phyloP scores from a whole-genome alignment of 2,797 vertebrate genomes.

The Nasua narica region DNA sequence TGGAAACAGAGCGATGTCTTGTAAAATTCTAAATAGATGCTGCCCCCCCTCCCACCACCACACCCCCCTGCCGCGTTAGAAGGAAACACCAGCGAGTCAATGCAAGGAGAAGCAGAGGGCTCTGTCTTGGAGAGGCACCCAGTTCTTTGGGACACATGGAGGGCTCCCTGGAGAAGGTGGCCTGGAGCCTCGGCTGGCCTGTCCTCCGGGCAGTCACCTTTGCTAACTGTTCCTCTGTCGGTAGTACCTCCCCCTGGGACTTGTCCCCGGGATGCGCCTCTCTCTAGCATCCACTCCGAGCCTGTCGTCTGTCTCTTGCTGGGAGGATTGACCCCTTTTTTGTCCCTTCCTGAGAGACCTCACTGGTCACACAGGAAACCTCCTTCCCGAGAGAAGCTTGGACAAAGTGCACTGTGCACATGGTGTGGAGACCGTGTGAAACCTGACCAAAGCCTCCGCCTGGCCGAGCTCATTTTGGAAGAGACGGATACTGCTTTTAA shows the following conservation, averaged over 20 bases:
- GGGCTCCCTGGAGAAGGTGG: background rate
- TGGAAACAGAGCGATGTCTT: background rate
- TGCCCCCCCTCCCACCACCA: too few species aligned
- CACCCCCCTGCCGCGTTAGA: background rate
- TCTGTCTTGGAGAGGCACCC: background rate
- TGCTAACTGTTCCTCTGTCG: background rate
- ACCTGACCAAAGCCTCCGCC: background rate
- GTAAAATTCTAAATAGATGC: background rate
- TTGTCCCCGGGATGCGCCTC: background rate
- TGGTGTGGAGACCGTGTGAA: background rate
- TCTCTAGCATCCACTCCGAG: background rate
- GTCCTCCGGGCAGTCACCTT: background rate
- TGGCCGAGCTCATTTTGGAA: background rate
- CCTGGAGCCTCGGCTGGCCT: background rate
- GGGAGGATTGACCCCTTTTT: background rate
- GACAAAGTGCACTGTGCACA: background rate
- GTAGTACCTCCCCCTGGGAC: background rate
- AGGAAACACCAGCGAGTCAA: background rate
- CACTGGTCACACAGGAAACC: background rate
- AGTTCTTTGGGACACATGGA: background rate
- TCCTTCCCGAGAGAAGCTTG: background rate
- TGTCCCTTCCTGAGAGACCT: constrained; percentile 1
- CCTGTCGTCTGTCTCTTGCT: background rate
- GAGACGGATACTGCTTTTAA: background rate
- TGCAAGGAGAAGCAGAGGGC: background rate